Conservation (phyloP, 2,888 invertebrate species). For the Creontiades dilutus region DNA sequence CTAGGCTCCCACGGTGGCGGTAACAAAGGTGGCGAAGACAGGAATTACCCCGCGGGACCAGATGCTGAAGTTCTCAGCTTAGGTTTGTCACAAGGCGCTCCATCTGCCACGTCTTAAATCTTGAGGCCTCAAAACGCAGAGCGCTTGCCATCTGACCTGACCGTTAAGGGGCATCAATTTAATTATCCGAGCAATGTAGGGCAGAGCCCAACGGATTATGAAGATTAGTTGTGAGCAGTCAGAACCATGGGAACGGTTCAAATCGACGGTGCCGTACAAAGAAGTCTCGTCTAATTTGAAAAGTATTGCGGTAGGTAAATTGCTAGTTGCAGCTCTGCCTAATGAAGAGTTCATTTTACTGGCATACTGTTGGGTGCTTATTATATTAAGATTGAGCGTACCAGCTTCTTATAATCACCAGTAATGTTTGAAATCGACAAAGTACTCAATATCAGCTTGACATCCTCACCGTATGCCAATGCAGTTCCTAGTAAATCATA, state of each 20-base stretch:
- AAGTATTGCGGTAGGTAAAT: not conserved
- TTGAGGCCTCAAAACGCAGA: not conserved
- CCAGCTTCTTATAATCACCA: too few relatives aligned
- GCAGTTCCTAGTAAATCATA: too few relatives aligned
- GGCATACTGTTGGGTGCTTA: too few relatives aligned
- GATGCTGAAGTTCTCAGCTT: conserved; percentile 16
- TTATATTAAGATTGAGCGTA: too few relatives aligned
- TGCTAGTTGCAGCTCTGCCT: not conserved
- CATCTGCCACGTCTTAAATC: conserved; percentile 36
- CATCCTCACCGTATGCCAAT: too few relatives aligned
- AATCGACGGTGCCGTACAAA: conserved; percentile 6
- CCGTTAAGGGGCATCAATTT: conserved; percentile 30
- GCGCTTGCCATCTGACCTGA: conserved; percentile 31
- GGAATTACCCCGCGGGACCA: conserved; percentile 14
- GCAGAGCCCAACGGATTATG: not conserved
- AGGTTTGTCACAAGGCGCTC: conserved; percentile 42
- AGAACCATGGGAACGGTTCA: not conserved
- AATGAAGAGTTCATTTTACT: not conserved
- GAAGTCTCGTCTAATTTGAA: not conserved
- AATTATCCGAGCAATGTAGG: conserved; percentile 33
- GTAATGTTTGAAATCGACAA: too few relatives aligned
- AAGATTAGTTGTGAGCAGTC: conserved; percentile 22
- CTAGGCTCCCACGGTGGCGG: not conserved
- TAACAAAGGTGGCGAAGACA: conserved; percentile 36
- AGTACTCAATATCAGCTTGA: too few relatives aligned